Evolutionary conservation across 2,888 invertebrate species (phyloP).

Genomic region (Encarsia formosa): DNA sequence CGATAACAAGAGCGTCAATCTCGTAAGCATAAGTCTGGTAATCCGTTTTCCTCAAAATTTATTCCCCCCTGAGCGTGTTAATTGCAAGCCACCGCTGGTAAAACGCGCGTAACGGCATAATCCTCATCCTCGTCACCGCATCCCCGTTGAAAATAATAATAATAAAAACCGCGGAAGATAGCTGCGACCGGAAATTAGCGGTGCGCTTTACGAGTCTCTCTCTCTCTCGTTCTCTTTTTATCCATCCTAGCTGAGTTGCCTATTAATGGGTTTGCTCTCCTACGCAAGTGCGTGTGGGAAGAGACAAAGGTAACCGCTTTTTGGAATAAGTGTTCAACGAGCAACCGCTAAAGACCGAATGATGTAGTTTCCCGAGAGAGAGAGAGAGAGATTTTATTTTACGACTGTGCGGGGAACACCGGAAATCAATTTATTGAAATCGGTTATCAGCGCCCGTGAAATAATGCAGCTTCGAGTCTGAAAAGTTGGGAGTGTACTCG

Average conservation of each 20-base stretch:
- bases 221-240: not conserved
- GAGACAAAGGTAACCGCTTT: no score
- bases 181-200: slow-evolving; percentile 34
- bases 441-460: no score
- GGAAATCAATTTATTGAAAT: no score
- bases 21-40: not conserved
- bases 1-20: not conserved
- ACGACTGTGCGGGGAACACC: no score
- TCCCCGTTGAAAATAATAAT: not conserved
- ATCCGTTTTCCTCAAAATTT: not conserved
- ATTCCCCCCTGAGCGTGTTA: not conserved
- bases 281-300: no score
- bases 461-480: no score
- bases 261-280: not conserved
- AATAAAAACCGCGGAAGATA: slow-evolving; percentile 7
- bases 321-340: no score
- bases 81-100: not conserved
- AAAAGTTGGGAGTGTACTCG: no score
- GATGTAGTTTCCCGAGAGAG: no score
- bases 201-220: slow-evolving; percentile 32
- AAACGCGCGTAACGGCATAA: not conserved
- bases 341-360: no score
- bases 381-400: no score
- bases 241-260: not conserved
- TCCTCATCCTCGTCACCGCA: not conserved